Conservation (phyloP, 1,140 invertebrate species). For the Aricia agestis region DNA sequence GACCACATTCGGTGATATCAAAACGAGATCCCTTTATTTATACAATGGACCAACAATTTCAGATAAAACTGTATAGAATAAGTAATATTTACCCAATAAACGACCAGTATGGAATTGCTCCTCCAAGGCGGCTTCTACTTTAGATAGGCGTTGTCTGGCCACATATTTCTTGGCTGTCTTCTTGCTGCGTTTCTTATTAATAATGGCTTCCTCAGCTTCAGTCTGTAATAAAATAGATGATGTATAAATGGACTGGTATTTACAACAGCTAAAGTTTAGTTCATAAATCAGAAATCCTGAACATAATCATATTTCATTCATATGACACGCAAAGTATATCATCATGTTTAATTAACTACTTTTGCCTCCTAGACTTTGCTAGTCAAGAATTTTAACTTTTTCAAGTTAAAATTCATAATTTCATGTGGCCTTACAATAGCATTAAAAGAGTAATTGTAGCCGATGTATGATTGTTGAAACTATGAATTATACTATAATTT, state of each 20-base stretch:
- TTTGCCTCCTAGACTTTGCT: neutral
- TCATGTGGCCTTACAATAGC: too few species aligned
- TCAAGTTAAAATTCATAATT: too few species aligned
- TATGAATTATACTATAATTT: too few species aligned
- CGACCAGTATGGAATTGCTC: slow-evolving; percentile 98
- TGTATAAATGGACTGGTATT: slow-evolving; percentile 4
- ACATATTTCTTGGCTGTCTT: slow-evolving; percentile 96
- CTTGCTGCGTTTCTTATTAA: slow-evolving; percentile 96
- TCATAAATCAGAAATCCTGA: neutral
- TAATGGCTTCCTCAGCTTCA: slow-evolving; percentile 94
- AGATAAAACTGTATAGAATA: too few species aligned
- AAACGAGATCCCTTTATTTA: too few species aligned
- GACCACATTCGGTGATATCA: too few species aligned
- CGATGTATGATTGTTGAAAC: too few species aligned
- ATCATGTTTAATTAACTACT: slow-evolving; percentile 24
- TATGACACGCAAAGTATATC: slow-evolving; percentile 62
- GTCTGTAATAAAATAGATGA: slow-evolving; percentile 77
- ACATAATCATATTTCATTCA: slow-evolving; percentile 33
- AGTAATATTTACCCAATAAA: slow-evolving; percentile 84
- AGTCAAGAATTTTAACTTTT: too few species aligned
- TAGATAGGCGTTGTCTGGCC: slow-evolving; percentile 91
- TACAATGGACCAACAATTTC: too few species aligned
- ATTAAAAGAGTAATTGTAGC: too few species aligned
- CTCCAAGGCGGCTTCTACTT: slow-evolving; percentile 94
- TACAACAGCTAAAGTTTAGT: neutral